These are phyloP conservation scores for Eleginops maclovinus DNA, from an alignment of 2,113 vertebrate species.

Conservation along the genomic window DNA sequence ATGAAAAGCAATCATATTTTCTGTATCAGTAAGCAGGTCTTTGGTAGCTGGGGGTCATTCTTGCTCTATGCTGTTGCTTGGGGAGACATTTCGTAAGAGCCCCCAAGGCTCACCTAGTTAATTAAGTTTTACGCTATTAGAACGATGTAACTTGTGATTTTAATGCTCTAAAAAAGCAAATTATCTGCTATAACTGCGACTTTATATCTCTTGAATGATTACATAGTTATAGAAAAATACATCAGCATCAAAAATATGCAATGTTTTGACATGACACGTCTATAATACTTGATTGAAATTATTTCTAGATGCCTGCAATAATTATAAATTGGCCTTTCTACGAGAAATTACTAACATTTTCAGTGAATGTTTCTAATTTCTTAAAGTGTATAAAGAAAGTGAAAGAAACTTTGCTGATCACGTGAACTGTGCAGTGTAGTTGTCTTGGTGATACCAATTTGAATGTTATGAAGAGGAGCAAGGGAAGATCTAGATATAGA, in stretches of 20 bases:
- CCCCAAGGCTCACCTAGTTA: constrained; percentile 84
- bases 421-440: constrained; percentile 58
- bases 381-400: constrained; percentile 22
- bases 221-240: constrained; percentile 11
- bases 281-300: background rate
- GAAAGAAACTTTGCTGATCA: constrained; percentile 42
- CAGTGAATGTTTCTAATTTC: background rate
- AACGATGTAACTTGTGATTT: constrained; percentile 70
- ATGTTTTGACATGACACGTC: background rate
- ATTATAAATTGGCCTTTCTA: background rate
- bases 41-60: constrained; percentile 84
- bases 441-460: constrained; percentile 76
- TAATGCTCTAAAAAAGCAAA: constrained; percentile 59
- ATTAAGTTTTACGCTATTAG: constrained; percentile 81
- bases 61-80: constrained; percentile 79
- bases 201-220: constrained; percentile 31
- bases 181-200: constrained; percentile 44
- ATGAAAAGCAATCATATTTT: constrained; percentile 88
- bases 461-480: constrained; percentile 62
- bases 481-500: constrained; percentile 70
- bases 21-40: constrained; percentile 87
- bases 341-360: constrained; percentile 2
- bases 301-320: background rate
- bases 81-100: constrained; percentile 79
- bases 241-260: background rate